Evolutionary conservation across 2,888 invertebrate genomes (phyloP).

Genomic region (Eristalis pertinax): DNA sequence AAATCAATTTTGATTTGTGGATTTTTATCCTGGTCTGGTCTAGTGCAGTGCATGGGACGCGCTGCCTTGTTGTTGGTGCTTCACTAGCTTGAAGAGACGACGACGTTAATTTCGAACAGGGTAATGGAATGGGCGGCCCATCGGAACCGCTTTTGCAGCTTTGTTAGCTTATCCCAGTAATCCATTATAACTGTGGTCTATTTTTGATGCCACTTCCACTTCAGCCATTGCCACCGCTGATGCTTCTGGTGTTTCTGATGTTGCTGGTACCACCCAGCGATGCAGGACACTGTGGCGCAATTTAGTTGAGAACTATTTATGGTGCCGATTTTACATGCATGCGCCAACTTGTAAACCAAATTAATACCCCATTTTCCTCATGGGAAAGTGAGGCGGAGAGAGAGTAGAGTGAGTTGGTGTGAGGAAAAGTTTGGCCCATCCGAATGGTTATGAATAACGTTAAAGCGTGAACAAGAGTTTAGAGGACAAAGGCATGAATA

Average conservation of each 20-base stretch:
- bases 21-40: slow-evolving; percentile 24
- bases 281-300: slow-evolving; percentile 16
- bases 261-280: not conserved
- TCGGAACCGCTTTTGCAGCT: slow-evolving; percentile 13
- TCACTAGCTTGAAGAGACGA: not conserved
- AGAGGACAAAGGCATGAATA: not conserved
- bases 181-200: slow-evolving; percentile 51
- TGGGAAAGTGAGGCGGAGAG: not conserved
- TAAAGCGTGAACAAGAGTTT: slow-evolving; percentile 19
- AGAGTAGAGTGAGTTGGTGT: not conserved
- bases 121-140: slow-evolving; percentile 17
- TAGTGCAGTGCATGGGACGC: not conserved
- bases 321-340: slow-evolving; percentile 39
- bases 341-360: slow-evolving; percentile 46
- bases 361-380: slow-evolving; percentile 28
- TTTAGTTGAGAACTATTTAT: slow-evolving; percentile 32
- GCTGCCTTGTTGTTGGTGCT: not conserved
- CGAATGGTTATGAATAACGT: not conserved
- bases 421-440: not conserved
- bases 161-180: slow-evolving; percentile 43
- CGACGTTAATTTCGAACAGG: slow-evolving; percentile 5
- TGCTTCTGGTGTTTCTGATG: not conserved
- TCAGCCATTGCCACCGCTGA: not conserved
- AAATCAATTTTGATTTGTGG: slow-evolving; percentile 59
- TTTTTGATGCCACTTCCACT: slow-evolving; percentile 25